phyloP scores from a whole-genome alignment of 2,797 vertebrate species.

The Hyperoplus lanceolatus region DNA sequence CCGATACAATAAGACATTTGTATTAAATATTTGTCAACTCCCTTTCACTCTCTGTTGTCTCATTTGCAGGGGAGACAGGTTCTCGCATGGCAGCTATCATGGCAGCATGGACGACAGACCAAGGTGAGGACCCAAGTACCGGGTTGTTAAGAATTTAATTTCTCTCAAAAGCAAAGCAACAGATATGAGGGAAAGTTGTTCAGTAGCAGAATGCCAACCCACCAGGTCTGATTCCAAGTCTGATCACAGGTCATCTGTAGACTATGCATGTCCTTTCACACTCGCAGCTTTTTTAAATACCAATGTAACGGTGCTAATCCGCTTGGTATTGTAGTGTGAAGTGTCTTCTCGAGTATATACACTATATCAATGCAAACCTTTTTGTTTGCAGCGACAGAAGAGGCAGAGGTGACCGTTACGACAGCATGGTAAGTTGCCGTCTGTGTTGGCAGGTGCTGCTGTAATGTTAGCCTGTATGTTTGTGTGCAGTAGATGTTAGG shows the following conservation, averaged over 20 bases:
- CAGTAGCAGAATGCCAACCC: slow-evolving; percentile 27
- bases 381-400: slow-evolving; percentile 88
- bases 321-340: not conserved
- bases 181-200: not conserved
- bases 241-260: slow-evolving; percentile 43
- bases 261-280: slow-evolving; percentile 37
- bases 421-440: slow-evolving; percentile 92
- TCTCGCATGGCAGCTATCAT: slow-evolving; percentile 86
- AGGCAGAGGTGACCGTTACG: slow-evolving; percentile 93
- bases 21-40: not conserved
- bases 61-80: slow-evolving; percentile 83
- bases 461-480: not conserved
- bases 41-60: slow-evolving; percentile 1
- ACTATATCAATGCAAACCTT: slow-evolving; percentile 29
- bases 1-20: not conserved
- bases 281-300: slow-evolving; percentile 25
- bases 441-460: slow-evolving; percentile 8
- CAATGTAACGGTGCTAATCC: slow-evolving; percentile 1
- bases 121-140: slow-evolving; percentile 69
- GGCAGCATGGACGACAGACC: slow-evolving; percentile 86
- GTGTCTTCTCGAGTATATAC: slow-evolving; percentile 1
- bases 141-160: not conserved
- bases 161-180: slow-evolving; percentile 3
- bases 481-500: slow-evolving; percentile 12
- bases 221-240: slow-evolving; percentile 42